phyloP scores from a whole-genome alignment of 1,140 invertebrate species.

The Yoshiicerus persimilis region DNA sequence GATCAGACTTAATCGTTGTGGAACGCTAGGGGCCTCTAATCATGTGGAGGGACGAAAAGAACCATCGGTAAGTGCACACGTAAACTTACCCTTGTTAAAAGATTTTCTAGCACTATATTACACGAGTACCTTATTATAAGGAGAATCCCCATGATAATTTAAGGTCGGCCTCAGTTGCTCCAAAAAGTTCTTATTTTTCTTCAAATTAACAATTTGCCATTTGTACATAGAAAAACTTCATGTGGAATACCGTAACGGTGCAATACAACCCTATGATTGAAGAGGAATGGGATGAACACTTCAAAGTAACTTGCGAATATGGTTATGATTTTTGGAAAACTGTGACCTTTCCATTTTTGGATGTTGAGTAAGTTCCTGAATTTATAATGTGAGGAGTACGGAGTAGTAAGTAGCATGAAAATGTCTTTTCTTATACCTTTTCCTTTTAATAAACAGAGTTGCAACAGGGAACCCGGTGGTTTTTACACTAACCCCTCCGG shows the following conservation, averaged over 20 bases:
- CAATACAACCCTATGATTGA: slow-evolving; percentile 92
- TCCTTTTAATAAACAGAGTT: slow-evolving; percentile 64
- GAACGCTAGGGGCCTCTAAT: slow-evolving; percentile 83
- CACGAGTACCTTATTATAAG: too few relatives aligned
- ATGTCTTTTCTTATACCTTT: too few relatives aligned
- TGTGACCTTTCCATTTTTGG: slow-evolving; percentile 89
- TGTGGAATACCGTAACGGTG: slow-evolving; percentile 94
- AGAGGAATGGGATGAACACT: slow-evolving; percentile 92
- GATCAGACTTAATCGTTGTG: slow-evolving; percentile 87
- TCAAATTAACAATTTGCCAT: neutral
- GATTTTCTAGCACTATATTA: too few relatives aligned
- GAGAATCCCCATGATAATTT: too few relatives aligned
- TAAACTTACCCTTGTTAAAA: neutral
- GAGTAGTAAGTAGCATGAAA: too few relatives aligned
- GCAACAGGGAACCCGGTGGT: slow-evolving; percentile 90
- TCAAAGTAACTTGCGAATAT: slow-evolving; percentile 94
- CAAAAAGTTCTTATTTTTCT: neutral
- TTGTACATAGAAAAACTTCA: slow-evolving; percentile 76
- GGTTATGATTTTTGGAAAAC: slow-evolving; percentile 96
- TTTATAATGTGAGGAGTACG: too few relatives aligned
- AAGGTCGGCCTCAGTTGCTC: neutral
- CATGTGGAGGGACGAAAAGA: slow-evolving; percentile 80
- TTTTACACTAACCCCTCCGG: slow-evolving; percentile 88
- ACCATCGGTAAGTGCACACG: slow-evolving; percentile 68
- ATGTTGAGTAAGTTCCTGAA: slow-evolving; percentile 90